Percentiles rank a stretch among this genome's conserved stretches.
Conservation (phyloP, 2,113 vertebrate genomes). For the Phylloscopus whistleri region DNA sequence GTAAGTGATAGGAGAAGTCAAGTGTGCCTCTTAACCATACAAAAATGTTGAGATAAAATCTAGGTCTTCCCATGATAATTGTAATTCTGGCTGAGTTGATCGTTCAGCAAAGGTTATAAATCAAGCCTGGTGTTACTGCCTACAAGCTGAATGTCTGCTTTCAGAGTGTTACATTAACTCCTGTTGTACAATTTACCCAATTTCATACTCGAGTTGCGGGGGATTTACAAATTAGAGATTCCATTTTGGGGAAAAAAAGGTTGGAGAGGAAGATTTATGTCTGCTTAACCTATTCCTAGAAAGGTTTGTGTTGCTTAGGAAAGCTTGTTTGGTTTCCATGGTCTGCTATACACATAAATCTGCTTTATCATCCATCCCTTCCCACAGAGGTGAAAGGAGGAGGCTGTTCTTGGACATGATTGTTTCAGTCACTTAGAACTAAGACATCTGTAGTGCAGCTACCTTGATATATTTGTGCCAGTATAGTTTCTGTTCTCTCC, state of each 20-base stretch:
- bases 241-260: not conserved
- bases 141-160: not conserved
- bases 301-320: not conserved
- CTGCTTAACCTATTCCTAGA: not conserved
- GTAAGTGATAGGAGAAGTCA: not conserved
- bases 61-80: not conserved
- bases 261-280: not conserved
- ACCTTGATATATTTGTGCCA: not conserved
- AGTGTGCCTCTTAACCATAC: not conserved
- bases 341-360: not conserved
- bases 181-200: not conserved
- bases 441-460: not conserved
- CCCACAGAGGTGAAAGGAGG: not conserved
- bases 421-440: not conserved
- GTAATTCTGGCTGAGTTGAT: not conserved
- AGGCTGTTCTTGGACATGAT: not conserved
- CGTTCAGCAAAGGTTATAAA: not conserved
- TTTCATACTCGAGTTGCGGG: not conserved
- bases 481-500: not conserved
- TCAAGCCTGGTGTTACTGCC: not conserved
- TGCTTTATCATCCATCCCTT: not conserved
- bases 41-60: not conserved
- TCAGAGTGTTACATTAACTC: not conserved
- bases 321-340: not conserved
- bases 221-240: not conserved